Evolutionary conservation across 1,140 invertebrate genomes (phyloP).

Genomic region (Nylanderia fulva): DNA sequence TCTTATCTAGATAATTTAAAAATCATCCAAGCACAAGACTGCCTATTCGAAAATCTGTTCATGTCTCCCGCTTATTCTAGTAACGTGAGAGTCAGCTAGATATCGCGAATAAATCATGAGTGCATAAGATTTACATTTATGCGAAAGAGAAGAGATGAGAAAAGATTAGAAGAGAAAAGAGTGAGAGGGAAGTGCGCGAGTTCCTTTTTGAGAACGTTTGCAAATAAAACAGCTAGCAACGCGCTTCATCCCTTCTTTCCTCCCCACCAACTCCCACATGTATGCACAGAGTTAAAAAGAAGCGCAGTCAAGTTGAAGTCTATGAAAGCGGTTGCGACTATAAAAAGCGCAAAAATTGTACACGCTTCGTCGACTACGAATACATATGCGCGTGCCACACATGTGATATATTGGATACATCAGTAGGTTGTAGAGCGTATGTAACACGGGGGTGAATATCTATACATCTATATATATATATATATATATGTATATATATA

Average conservation of each 20-base stretch:
- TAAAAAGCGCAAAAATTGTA: constrained; percentile 34
- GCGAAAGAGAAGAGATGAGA: neutral
- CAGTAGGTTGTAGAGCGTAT: constrained; percentile 8
- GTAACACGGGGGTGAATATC: neutral
- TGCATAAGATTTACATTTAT: constrained; percentile 6
- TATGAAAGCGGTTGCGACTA: neutral
- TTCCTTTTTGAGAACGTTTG: constrained; percentile 1
- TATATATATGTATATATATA: neutral
- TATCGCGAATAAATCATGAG: constrained; percentile 28
- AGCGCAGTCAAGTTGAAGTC: constrained; percentile 25
- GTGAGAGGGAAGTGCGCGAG: neutral
- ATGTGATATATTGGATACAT: constrained; percentile 36
- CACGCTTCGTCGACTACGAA: neutral
- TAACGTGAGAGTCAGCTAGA: neutral
- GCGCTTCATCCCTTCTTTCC: neutral
- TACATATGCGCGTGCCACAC: neutral
- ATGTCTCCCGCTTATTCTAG: neutral
- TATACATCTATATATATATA: neutral
- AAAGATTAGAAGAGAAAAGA: no score
- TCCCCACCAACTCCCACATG: no score
- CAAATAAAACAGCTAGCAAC: neutral
- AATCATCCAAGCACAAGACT: no score
- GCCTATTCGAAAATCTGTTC: neutral
- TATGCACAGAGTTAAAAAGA: neutral
- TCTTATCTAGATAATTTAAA: no score